Conservation (phyloP, 2,888 invertebrate genomes). For the Scrobipalpa costella region DNA sequence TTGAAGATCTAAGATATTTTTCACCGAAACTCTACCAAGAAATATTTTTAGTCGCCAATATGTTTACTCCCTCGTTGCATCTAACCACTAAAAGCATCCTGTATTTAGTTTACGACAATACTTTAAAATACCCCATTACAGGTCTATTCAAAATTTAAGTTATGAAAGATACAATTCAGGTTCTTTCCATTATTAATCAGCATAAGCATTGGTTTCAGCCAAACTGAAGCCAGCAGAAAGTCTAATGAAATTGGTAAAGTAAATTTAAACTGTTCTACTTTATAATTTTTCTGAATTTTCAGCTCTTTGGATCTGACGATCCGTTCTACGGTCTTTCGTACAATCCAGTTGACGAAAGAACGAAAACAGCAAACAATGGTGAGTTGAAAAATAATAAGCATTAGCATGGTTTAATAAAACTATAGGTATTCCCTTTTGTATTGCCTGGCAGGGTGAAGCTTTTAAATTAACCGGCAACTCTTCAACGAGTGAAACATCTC, state of each 20-base stretch:
- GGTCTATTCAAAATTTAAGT: neutral
- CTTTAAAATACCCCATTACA: neutral
- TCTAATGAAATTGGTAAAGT: neutral
- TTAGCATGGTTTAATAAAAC: neutral
- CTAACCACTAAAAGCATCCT: neutral
- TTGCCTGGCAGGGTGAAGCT: neutral
- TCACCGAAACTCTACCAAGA: neutral
- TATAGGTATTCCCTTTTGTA: neutral
- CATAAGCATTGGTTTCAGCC: neutral
- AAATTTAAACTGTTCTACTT: constrained; percentile 2
- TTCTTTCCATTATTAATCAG: constrained; percentile 2
- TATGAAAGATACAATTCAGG: neutral
- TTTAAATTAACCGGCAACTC: constrained; percentile 9
- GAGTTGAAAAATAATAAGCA: constrained; percentile 42
- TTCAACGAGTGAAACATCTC: neutral
- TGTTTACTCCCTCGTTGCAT: neutral
- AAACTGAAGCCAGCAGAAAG: constrained; percentile 4
- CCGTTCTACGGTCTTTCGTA: constrained; percentile 76
- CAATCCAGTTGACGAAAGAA: constrained; percentile 62
- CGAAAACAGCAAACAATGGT: constrained; percentile 65
- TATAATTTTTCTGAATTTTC: constrained; percentile 41
- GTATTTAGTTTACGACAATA: constrained; percentile 16
- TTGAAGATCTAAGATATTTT: neutral
- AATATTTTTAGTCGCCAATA: neutral
- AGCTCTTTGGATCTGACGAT: constrained; percentile 76